Percentiles rank a stretch among this genome's conserved stretches.
phyloP scores from a whole-genome alignment of 1,140 invertebrate species.

The Lepeophtheirus salmonis region DNA sequence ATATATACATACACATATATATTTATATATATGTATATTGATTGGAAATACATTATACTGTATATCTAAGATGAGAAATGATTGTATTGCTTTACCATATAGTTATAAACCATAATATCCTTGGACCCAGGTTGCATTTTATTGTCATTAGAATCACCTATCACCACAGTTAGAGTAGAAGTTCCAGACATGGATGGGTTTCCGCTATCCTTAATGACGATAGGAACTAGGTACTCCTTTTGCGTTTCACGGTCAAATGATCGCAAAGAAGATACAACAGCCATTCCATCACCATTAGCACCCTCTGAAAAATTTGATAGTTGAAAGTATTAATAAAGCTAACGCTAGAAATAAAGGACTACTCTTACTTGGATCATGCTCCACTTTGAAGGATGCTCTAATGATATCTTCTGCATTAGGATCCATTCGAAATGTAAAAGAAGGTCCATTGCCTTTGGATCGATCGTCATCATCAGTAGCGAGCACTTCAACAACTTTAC shows the following conservation, averaged over 20 bases:
- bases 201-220: constrained; percentile 78
- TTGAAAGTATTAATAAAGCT: constrained; percentile 15
- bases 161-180: constrained; percentile 67
- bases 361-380: constrained; percentile 67
- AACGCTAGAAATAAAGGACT: constrained; percentile 7
- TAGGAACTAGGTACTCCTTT: constrained; percentile 82
- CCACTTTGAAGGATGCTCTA: constrained; percentile 75
- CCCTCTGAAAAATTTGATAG: constrained; percentile 44
- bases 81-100: no score
- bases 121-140: constrained; percentile 90
- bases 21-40: no score
- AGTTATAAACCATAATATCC: constrained; percentile 91
- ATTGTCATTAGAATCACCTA: constrained; percentile 88
- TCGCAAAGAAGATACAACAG: constrained; percentile 65
- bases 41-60: no score
- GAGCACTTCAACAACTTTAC: constrained; percentile 75
- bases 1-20: no score
- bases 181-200: constrained; percentile 76
- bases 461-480: constrained; percentile 87
- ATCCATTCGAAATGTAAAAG: constrained; percentile 78
- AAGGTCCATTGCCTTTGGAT: constrained; percentile 80
- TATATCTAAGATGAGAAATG: no score
- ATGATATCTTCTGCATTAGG: constrained; percentile 79
- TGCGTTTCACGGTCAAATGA: constrained; percentile 87
- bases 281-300: constrained; percentile 86